Percentiles rank a stretch among this genome's conserved stretches.
Evolutionary conservation across 2,113 vertebrate genomes (phyloP).

Genomic region (Ptilonorhynchus violaceus): DNA sequence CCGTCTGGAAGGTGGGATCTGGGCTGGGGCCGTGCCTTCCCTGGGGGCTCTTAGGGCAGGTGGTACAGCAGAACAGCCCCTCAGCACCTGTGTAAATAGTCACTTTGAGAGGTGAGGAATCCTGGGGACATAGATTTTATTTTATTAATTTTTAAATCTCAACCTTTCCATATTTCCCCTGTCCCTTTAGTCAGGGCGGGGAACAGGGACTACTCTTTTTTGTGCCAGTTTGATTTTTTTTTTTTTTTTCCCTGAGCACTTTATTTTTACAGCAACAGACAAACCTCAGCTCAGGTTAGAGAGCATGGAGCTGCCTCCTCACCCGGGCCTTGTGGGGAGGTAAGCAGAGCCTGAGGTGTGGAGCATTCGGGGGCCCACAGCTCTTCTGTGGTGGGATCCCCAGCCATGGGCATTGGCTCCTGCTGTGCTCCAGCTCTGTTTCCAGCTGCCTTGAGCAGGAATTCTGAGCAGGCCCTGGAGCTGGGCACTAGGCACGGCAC

Average conservation of each 20-base stretch:
- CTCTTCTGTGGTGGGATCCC: not conserved
- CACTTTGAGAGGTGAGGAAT: not conserved
- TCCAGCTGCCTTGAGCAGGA: not conserved
- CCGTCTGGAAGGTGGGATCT: not conserved
- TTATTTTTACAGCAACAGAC: slow-evolving; percentile 47
- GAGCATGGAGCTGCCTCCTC: not conserved
- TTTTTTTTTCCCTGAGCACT: not conserved
- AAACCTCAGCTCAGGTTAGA: slow-evolving; percentile 29
- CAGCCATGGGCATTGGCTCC: not conserved
- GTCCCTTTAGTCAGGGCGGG: not conserved
- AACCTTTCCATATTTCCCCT: not conserved
- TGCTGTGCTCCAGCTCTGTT: not conserved
- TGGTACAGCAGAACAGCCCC: not conserved
- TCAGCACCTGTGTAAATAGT: not conserved
- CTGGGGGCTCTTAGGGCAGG: not conserved
- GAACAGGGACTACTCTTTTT: slow-evolving; percentile 14
- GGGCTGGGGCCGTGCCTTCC: not conserved
- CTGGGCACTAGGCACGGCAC: not conserved
- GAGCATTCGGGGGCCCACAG: not conserved
- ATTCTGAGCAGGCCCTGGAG: not conserved
- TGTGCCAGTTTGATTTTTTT: slow-evolving; percentile 21
- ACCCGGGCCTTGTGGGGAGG: not conserved
- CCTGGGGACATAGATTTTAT: not conserved
- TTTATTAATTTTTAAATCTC: not conserved
- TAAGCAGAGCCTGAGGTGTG: not conserved